Conservation (phyloP, 2,113 vertebrate species). For the Lethenteron camtschaticum region DNA sequence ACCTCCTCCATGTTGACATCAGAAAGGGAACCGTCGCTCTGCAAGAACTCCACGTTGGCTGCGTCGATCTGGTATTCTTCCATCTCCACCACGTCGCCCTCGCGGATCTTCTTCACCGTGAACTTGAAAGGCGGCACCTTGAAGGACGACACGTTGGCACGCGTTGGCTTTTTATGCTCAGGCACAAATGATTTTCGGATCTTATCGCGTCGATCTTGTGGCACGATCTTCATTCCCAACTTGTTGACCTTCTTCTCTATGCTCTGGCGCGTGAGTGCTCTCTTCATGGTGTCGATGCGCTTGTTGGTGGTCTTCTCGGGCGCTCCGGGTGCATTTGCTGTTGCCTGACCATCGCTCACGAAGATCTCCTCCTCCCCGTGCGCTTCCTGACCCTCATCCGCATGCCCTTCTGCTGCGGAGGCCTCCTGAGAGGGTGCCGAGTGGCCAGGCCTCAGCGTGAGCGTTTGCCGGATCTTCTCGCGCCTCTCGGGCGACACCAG, state of each 20-base stretch:
- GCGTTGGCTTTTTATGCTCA: conserved; percentile 49
- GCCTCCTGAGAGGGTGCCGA: conserved; percentile 1
- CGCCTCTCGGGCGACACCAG: conserved; percentile 62
- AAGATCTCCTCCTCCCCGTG: background rate
- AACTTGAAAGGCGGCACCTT: conserved; percentile 57
- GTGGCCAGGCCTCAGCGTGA: conserved; percentile 17
- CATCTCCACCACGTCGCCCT: conserved; percentile 20
- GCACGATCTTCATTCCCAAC: background rate
- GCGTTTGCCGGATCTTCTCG: conserved; percentile 72
- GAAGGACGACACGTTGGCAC: conserved; percentile 44
- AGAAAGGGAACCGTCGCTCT: background rate
- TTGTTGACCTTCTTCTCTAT: conserved; percentile 3
- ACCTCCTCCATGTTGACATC: conserved; percentile 1
- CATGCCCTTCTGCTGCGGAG: background rate
- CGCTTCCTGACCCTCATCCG: background rate
- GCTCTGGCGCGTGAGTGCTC: background rate
- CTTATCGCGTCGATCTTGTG: conserved; percentile 4
- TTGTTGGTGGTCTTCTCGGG: conserved; percentile 5
- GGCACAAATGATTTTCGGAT: conserved; percentile 14
- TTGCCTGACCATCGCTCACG: background rate
- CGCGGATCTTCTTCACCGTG: conserved; percentile 39
- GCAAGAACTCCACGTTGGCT: background rate
- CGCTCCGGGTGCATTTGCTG: background rate
- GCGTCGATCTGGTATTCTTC: conserved; percentile 3
- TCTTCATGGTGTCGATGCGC: conserved; percentile 5